Evolutionary conservation across 2,888 invertebrate genomes (phyloP), one percentile per base, ranked within the genome.

Genomic region (Lycocerus yunnanus): DNA sequence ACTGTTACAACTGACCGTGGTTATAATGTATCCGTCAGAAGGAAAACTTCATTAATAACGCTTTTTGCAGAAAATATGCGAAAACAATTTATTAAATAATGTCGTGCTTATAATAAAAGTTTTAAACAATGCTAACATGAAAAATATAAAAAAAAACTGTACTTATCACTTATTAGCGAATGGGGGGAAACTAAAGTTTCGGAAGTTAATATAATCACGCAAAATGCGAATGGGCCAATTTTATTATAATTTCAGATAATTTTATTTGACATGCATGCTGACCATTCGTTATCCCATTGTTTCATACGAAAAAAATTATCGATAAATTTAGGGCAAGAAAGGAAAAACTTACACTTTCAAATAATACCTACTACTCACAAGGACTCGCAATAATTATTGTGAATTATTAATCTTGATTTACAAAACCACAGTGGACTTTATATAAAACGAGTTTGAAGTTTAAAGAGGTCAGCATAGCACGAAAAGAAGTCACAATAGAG

Each of bases 21-120:
- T 60, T 73, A n/a, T 20, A 43, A 63, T 63, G 73, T 77, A 67
- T 69, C 72, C 71, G 69, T 59, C 69, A 74, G 68, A 68, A 73
- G 43, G 69, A 76, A 78, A 74, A 75, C 73, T 79, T 78, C 78
- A 78, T 78, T 78, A 77, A 78, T 79, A 78, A 78, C 71, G 65
- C 74, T 77, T 77, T 77, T 77, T 74, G 61, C 16, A 69, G 24
- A 69, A 59, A 73, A 73, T 74, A 74, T 74, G 75, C 76, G 75
- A 75, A 78, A 77, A 73, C 75, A 71, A 78, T 78, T 78, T 78
- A 77, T 77, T 72, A 77, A 73, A 76, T 76, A 74, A 77, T 71
- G 76, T 78, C 76, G 73, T 76, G 73, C 68, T 58, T 66, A n/a
- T n/a, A 74, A 74, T 74, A 74, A 68, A 68, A 68, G 68, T 74